Evolutionary conservation across 2,888 invertebrate species (phyloP).

Genomic region (Cremastobaeus sp.): DNA sequence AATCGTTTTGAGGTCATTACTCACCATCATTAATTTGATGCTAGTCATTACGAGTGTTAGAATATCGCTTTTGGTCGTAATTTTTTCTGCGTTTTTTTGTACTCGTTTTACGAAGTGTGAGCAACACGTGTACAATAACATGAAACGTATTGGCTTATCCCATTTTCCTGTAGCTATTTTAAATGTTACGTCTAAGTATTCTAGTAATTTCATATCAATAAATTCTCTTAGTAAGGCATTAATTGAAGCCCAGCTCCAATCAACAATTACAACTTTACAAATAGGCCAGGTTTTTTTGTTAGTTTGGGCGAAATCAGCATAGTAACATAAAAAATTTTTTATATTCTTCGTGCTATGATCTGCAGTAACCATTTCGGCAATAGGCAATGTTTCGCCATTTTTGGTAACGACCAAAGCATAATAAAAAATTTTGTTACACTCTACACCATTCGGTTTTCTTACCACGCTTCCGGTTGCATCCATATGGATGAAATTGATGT

Average conservation of each 20-base stretch:
- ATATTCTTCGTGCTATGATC: slow-evolving; percentile 23
- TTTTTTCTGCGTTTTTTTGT: not conserved
- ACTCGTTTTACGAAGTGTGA: not conserved
- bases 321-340: slow-evolving; percentile 8
- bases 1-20: not conserved
- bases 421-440: slow-evolving; percentile 4
- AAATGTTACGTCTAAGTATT: not conserved
- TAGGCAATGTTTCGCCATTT: slow-evolving; percentile 8
- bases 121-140: slow-evolving; percentile 7
- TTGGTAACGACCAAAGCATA: slow-evolving; percentile 6
- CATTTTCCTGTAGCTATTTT: not conserved
- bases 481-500: not conserved
- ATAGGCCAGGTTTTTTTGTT: not conserved
- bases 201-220: slow-evolving; percentile 1
- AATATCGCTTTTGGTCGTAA: not conserved
- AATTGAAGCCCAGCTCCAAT: slow-evolving; percentile 18
- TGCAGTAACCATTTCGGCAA: slow-evolving; percentile 16
- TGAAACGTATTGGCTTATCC: not conserved
- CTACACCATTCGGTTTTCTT: not conserved
- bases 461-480: slow-evolving; percentile 6
- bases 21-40: slow-evolving; percentile 11
- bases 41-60: slow-evolving; percentile 1
- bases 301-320: not conserved
- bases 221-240: slow-evolving; percentile 9
- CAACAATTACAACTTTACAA: slow-evolving; percentile 1